Evolutionary conservation across 2,888 invertebrate genomes (phyloP), one percentile per base, ranked within the genome.

Genomic region (Lampropteryx suffumata): DNA sequence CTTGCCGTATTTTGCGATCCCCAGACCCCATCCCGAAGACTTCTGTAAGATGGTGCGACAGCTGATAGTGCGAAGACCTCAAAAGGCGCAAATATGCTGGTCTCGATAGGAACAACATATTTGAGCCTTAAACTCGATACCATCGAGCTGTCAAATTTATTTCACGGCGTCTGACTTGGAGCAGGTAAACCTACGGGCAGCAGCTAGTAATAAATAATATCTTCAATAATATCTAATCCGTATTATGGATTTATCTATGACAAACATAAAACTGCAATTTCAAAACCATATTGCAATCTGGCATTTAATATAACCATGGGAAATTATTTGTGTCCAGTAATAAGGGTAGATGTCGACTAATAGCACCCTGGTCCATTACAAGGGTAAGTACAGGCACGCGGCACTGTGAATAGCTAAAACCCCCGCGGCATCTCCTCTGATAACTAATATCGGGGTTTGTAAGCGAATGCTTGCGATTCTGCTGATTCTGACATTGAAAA

Each of bases 331-430:
- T 29, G 28, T 29, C n/a, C n/a, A 3, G 11, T 14, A 12, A n/a
- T 21, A 42, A 33, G 42, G 33, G 26, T 14, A n/a, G 30, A 4
- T 24, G 7, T 26, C 6, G 10, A 14, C 21, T 33, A n/a, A 42
- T 41, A 41, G 11, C 24, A 6, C 27, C 27, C 28, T 21, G n/a
- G 32, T 32, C n/a, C 17, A 37, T 45, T 14, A 42, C 27, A 41
- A 43, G 50, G 44, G 53, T 57, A 37, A 55, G 57, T 34, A 32
- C 41, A 41, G 46, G 44, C 60, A 59, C 54, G 70, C 54, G 64
- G 40, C 51, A 46, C 50, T 75, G 74, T 68, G 74, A 73, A 75
- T 55, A 28, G 64, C 68, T 68, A 75, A 75, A 68, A 75, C 55
- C 64, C 75, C 66, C 56, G 65, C 68, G 73, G 74, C 75, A 47